Evolutionary conservation across 2,888 invertebrate species (phyloP).

Genomic region (Ennomos quercinarius): DNA sequence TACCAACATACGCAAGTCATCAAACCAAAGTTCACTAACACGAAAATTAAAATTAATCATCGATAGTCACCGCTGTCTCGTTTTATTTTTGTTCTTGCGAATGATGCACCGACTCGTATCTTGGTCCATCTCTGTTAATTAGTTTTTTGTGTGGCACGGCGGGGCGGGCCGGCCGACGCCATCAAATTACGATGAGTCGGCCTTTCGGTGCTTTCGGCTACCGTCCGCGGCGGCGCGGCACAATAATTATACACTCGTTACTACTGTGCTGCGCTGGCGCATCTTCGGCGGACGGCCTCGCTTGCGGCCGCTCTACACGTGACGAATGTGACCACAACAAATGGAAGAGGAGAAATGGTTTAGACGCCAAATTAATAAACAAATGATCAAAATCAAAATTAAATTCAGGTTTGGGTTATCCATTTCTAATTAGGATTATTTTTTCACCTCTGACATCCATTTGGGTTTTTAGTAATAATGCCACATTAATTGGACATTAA

Average conservation of each 20-base stretch:
- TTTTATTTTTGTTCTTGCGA: constrained; percentile 68
- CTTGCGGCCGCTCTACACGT: constrained; percentile 43
- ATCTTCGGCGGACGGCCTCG: constrained; percentile 35
- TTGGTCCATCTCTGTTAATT: constrained; percentile 81
- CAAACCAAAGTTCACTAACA: constrained; percentile 44
- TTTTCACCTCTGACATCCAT: too few relatives aligned
- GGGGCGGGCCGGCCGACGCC: constrained; percentile 80
- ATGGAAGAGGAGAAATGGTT: constrained; percentile 68
- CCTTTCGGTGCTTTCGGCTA: constrained; percentile 83
- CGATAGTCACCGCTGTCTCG: constrained; percentile 58
- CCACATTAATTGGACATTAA: too few relatives aligned
- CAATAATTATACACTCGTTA: constrained; percentile 85
- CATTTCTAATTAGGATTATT: too few relatives aligned
- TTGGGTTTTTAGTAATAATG: too few relatives aligned
- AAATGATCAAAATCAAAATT: constrained; percentile 36
- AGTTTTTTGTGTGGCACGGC: constrained; percentile 80
- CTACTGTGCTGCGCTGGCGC: constrained; percentile 76
- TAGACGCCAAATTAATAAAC: constrained; percentile 59
- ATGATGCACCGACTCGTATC: constrained; percentile 64
- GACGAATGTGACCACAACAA: constrained; percentile 59
- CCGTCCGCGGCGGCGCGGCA: constrained; percentile 67
- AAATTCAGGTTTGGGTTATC: too few relatives aligned
- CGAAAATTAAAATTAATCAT: constrained; percentile 54
- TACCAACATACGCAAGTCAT: constrained; percentile 40
- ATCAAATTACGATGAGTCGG: constrained; percentile 86